phyloP scores from a whole-genome alignment of 2,113 vertebrate species.

The Serinus canaria region DNA sequence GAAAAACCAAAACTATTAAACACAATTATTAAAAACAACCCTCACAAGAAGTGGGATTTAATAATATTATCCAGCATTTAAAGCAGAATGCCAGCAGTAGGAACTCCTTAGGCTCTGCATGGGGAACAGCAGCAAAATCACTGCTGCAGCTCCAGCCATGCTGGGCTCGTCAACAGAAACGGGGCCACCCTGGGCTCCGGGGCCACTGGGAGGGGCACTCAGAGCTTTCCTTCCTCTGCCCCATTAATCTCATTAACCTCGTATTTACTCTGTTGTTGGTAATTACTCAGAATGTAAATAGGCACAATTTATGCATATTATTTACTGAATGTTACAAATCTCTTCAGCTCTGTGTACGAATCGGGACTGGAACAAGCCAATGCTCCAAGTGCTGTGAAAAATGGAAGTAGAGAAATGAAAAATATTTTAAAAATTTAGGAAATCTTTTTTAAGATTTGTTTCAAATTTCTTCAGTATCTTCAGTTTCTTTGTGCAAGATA shows the following conservation, averaged over 20 bases:
- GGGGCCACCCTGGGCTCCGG: background rate
- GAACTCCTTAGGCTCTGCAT: conserved; percentile 16
- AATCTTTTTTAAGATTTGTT: background rate
- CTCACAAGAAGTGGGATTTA: background rate
- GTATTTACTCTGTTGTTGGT: conserved; percentile 2
- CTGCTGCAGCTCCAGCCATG: background rate
- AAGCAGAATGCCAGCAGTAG: conserved; percentile 14
- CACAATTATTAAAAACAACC: background rate
- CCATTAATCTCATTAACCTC: conserved; percentile 36
- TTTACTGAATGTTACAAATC: background rate
- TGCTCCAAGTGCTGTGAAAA: background rate
- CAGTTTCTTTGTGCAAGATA: background rate
- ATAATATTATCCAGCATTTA: background rate
- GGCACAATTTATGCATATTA: background rate
- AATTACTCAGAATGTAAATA: conserved; percentile 17
- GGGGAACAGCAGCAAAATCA: conserved; percentile 16
- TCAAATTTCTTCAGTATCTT: background rate
- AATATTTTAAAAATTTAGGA: background rate
- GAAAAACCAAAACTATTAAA: background rate
- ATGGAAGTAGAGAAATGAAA: rapidly evolving
- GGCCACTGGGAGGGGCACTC: background rate
- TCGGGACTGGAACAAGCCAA: background rate
- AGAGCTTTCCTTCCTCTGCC: background rate
- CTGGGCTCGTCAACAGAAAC: background rate
- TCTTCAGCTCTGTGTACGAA: background rate